Percentiles rank a stretch among this genome's conserved stretches.
These are phyloP conservation scores for Megalops atlanticus DNA, from an alignment of 2,113 vertebrate genomes.

Conservation along the genomic window DNA sequence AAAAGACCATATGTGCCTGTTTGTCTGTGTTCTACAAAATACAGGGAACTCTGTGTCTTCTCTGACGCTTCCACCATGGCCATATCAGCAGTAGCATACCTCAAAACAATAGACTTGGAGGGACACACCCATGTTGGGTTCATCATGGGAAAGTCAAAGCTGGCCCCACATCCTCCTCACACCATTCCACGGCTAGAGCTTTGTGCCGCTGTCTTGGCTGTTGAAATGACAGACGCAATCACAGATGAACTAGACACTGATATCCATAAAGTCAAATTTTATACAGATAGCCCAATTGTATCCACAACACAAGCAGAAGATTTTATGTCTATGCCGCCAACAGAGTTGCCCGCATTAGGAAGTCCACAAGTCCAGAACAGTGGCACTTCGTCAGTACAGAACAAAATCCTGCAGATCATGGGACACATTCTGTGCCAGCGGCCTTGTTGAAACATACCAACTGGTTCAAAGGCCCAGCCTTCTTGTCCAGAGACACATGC, in stretches of 20 bases:
- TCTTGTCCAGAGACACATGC: slow-evolving; percentile 16
- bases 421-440: neutral
- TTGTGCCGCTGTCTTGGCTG: slow-evolving; percentile 36
- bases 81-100: slow-evolving; percentile 26
- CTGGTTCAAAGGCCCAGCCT: slow-evolving; percentile 22
- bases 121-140: slow-evolving; percentile 18
- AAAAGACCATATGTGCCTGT: neutral
- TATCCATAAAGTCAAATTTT: slow-evolving; percentile 7
- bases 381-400: slow-evolving; percentile 18
- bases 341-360: slow-evolving; percentile 20
- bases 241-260: slow-evolving; percentile 7
- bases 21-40: neutral
- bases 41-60: slow-evolving; percentile 11
- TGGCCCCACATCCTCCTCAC: slow-evolving; percentile 28
- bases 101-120: neutral
- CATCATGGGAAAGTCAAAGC: slow-evolving; percentile 30
- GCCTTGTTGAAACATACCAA: neutral
- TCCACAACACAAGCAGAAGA: slow-evolving; percentile 20
- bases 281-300: slow-evolving; percentile 33
- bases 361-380: slow-evolving; percentile 18
- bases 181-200: slow-evolving; percentile 37
- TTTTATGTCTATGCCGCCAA: slow-evolving; percentile 27
- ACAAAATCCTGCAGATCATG: slow-evolving; percentile 25
- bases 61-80: slow-evolving; percentile 22
- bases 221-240: slow-evolving; percentile 40